Conservation (phyloP, 2,113 vertebrate species). For the Petaurus breviceps region DNA sequence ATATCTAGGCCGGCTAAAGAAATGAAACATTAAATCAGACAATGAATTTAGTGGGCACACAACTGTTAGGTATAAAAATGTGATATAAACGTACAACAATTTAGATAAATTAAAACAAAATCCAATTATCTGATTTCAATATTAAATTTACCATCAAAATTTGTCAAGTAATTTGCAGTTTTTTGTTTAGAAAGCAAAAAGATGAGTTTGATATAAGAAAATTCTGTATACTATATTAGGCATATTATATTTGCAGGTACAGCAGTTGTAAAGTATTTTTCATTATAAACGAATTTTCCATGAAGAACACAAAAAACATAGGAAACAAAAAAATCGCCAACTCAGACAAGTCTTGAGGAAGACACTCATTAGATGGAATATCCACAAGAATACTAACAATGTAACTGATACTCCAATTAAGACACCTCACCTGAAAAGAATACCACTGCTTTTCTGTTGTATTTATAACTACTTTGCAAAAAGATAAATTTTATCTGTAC, state of each 20-base stretch:
- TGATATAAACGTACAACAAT: neutral
- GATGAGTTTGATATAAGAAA: neutral
- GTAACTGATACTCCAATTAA: neutral
- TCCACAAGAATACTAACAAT: neutral
- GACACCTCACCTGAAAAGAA: neutral
- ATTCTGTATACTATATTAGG: neutral
- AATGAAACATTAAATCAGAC: slow-evolving; percentile 52
- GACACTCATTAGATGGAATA: neutral
- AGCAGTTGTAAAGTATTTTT: neutral
- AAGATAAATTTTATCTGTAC: neutral
- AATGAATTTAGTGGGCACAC: neutral
- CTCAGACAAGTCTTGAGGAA: neutral
- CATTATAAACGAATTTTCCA: slow-evolving; percentile 15
- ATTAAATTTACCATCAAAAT: neutral
- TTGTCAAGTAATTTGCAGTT: neutral
- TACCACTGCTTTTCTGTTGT: neutral
- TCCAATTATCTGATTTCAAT: neutral
- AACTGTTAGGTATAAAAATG: neutral
- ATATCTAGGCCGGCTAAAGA: slow-evolving; percentile 91
- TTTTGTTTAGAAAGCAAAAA: neutral
- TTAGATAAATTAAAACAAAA: neutral
- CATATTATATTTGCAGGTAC: neutral
- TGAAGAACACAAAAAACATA: slow-evolving; percentile 8
- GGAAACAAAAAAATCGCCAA: neutral
- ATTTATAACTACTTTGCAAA: neutral